Base-by-base conservation (phyloP, 2,113 vertebrate species). In the Sturnus vulgaris region DNA sequence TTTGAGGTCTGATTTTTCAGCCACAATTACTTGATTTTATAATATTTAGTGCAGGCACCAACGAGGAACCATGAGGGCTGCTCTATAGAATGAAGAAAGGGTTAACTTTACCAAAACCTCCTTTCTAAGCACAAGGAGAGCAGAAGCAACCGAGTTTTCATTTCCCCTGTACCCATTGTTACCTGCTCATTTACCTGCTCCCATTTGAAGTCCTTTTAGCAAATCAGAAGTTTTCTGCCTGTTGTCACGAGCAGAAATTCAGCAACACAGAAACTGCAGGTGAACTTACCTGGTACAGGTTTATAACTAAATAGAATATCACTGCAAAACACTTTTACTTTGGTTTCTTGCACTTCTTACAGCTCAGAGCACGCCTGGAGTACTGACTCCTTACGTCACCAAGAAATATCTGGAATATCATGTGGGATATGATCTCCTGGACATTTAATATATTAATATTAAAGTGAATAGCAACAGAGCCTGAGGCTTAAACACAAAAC, bases 1-100 rank as follows among this genome's bases (percentile, higher is more conserved):
- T 81, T 35, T 40, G 72, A 92, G 91, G 83, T 60, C 80, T 92
- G 83, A 37, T 75, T 71, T 92, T 84, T 78, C 88, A 79, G 80
- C 64, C 80, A 84, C 91, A 78, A 23, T 75, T 75, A 83, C 86
- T 88, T 91, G 76, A 88, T 92, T 80, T 91, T 25, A 24, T 3
- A 82, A 9, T 56, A 78, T 63, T 92, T 64, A 56, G 60, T 40
- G 71, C 35, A 86, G 76, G 78, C 59, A 31, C 53, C 52, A 75
- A 57, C 72, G 47, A 37, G 12, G 63, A 92, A 63, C 53, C 28
- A 60, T 4, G 15, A 10, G 79, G 42, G 8, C 31, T 33, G 52
- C 42, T 90, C 66, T 22, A 20, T 7, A 2, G 7, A 47, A 66
- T 4, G 42, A 44, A 76, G 76, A 65, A 61, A 0, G 20, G 1